Evolutionary conservation across 2,797 vertebrate species (phyloP).

Genomic region (Alosa sapidissima): DNA sequence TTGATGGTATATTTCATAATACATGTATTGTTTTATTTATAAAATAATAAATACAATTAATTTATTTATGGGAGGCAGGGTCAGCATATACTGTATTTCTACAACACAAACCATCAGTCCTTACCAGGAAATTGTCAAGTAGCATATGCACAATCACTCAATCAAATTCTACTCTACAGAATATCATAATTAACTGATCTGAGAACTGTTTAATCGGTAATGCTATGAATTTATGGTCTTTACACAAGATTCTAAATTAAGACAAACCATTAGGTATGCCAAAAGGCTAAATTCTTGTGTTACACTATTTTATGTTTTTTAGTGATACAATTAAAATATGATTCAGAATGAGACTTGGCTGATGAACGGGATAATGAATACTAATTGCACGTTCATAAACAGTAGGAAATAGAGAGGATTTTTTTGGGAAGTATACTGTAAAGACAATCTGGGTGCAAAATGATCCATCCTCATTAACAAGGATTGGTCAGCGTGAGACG

Average conservation of each 20-base stretch:
- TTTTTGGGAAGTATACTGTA: neutral
- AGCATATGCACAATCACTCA: conserved; percentile 42
- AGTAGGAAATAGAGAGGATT: neutral
- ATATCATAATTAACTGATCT: neutral
- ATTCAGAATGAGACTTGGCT: neutral
- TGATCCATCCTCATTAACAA: neutral
- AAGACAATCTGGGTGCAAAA: neutral
- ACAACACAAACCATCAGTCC: neutral
- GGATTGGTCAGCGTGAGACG: conserved; percentile 18
- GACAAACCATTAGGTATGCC: neutral
- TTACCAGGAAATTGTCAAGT: conserved; percentile 48
- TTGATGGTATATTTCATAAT: no score
- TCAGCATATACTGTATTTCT: no score
- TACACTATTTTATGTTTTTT: neutral
- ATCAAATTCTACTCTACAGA: neutral
- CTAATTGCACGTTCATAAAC: neutral
- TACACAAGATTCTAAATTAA: neutral
- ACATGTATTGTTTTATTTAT: no score
- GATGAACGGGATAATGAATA: neutral
- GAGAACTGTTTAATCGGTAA: neutral
- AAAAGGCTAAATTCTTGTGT: neutral
- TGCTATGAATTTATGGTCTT: neutral
- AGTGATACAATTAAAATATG: neutral
- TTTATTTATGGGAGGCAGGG: no score
- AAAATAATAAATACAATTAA: no score